Evolutionary conservation across 2,888 invertebrate genomes (phyloP).

Genomic region (Teleiodes luculella): DNA sequence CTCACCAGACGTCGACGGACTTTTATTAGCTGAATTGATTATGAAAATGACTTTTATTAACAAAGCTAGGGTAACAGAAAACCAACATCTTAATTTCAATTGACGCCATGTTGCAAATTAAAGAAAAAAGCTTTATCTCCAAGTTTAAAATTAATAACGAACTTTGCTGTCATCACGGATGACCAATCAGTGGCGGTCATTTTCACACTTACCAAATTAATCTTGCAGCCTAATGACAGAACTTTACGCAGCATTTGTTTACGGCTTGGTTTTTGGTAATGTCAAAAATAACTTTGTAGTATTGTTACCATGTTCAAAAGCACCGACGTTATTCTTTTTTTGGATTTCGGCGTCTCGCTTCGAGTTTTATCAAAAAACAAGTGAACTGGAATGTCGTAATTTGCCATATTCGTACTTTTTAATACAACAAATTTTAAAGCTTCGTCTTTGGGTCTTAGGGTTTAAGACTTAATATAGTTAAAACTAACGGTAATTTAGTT

Average conservation of each 20-base stretch:
- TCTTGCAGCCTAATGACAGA: neutral
- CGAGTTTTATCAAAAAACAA: constrained; percentile 26
- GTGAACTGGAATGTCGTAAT: constrained; percentile 26
- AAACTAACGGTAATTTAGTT: neutral
- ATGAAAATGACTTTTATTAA: too few species aligned
- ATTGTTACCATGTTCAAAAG: constrained; percentile 20
- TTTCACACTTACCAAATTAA: constrained; percentile 18
- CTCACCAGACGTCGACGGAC: too few species aligned
- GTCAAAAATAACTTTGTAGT: neutral
- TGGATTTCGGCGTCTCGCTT: constrained; percentile 20
- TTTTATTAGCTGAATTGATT: too few species aligned
- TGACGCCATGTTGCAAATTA: constrained; percentile 9
- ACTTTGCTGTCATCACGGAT: constrained; percentile 25
- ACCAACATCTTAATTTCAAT: constrained; percentile 21
- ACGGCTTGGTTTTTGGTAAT: neutral
- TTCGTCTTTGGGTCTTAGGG: constrained; percentile 1
- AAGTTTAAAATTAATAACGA: constrained; percentile 21
- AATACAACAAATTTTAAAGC: neutral
- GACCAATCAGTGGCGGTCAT: constrained; percentile 23
- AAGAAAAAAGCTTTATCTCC: constrained; percentile 11
- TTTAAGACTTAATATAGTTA: neutral
- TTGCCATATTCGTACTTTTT: neutral
- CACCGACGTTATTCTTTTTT: constrained; percentile 23
- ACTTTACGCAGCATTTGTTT: neutral
- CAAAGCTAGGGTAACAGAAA: neutral